Evolutionary conservation across 2,888 invertebrate genomes (phyloP), one percentile per base, ranked within the genome.

Genomic region (Schrankia costaestrigalis): DNA sequence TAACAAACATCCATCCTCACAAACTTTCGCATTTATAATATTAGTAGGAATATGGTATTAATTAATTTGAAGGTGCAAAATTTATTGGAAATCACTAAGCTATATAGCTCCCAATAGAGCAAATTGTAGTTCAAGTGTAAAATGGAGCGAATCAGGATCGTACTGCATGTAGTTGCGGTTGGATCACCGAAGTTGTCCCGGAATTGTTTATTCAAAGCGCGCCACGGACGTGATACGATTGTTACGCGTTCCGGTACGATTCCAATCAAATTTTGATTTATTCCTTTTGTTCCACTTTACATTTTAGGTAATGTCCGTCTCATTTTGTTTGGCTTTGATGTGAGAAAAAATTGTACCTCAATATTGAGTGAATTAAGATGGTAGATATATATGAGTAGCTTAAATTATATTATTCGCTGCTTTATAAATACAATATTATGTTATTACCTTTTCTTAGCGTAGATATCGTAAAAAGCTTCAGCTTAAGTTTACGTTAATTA

Each of bases 241-340:
- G 76, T 76, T 73, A 75, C 71, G 67, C 65, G 67, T 63, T 70
- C 64, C 54, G 57, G 55, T 57, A 51, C 57, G 59, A 63, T 58
- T 63, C 67, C 71, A 75, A 78, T 75, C 74, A 66, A 69, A 76
- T 66, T 76, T 72, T 74, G 77, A 77, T 77, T 76, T 76, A 73
- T 73, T 64, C 66, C 59, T 57, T 56, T 65, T 62, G 63, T 73
- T 67, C 65, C 58, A 57, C 56, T 65, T 61, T 55, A 54, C 52
- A 55, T 62, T 64, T 52, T 46, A 32, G 46, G 56, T 56, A 56
- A 57, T 59, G 50, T 52, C 53, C 46, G 46, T 43, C 54, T 62
- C 58, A 65, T 58, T 61, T 44, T 50, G 48, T 63, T 58, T 53
- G 41, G 42, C 42, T 62, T 52, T 52, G 39, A 49, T 41, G 35